Conservation (phyloP, 2,113 vertebrate species). For the Riparia riparia region DNA sequence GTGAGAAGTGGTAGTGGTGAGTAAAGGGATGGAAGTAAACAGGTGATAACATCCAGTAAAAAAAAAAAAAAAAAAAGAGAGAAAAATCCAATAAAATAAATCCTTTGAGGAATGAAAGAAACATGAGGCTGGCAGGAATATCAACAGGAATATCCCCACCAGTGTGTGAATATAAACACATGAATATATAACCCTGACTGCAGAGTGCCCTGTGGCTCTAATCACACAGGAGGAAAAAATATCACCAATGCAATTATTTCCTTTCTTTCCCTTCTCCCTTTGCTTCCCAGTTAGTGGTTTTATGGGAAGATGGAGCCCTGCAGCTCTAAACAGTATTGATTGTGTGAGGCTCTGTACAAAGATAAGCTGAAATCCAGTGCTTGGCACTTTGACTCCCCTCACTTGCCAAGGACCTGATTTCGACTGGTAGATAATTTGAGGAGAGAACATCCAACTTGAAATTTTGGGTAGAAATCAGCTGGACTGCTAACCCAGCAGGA, state of each 20-base stretch:
- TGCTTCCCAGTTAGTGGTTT: background rate
- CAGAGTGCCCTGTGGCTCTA: constrained; percentile 2
- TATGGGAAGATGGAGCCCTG: background rate
- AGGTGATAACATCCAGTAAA: background rate
- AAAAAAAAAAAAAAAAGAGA: background rate
- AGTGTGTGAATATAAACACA: background rate
- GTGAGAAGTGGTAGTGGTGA: background rate
- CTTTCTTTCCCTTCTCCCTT: background rate
- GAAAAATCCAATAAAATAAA: background rate
- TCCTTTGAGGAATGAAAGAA: constrained; percentile 1
- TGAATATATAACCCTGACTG: background rate
- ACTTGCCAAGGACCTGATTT: background rate
- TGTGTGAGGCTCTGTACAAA: background rate
- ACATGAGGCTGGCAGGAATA: background rate
- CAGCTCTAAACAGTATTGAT: background rate
- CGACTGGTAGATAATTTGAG: background rate
- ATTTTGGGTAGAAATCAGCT: background rate
- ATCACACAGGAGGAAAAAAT: background rate
- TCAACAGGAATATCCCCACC: background rate
- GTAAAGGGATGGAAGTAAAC: background rate
- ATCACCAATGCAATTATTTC: background rate
- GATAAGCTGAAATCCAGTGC: background rate
- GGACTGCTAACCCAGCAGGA: background rate
- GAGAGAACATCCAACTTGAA: background rate
- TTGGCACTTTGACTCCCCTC: background rate